A percentile compares a stretch with the other conserved stretches of the same genome.
Evolutionary conservation across 2,797 vertebrate genomes (phyloP).

Genomic region (Acrocephalus scirpaceus): DNA sequence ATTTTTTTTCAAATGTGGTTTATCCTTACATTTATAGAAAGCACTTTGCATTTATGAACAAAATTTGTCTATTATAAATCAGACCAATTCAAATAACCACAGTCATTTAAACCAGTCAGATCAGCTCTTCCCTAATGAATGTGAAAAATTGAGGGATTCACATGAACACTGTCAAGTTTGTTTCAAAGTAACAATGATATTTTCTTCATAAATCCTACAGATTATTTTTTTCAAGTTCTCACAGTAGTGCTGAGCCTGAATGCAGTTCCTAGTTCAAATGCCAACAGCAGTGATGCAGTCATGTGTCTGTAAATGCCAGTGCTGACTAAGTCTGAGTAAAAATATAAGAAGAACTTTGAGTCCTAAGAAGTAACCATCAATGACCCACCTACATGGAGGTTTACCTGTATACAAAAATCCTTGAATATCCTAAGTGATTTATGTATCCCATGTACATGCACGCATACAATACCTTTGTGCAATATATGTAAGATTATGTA

Average conservation of each 20-base stretch:
- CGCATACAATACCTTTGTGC: neutral
- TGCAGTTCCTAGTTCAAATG: neutral
- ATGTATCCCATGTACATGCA: neutral
- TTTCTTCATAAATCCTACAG: neutral
- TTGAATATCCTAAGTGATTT: neutral
- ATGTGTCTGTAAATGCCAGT: neutral
- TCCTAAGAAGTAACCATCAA: neutral
- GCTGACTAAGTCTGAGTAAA: neutral
- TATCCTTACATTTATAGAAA: neutral
- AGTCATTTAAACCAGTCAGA: neutral
- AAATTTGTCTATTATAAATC: neutral
- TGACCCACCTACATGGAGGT: neutral
- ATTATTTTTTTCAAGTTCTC: neutral
- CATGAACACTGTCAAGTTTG: neutral
- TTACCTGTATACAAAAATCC: neutral
- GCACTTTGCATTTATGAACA: neutral
- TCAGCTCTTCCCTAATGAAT: neutral
- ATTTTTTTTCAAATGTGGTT: neutral
- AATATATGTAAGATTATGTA: neutral
- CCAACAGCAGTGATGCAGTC: neutral
- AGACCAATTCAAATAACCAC: neutral
- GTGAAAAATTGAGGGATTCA: neutral
- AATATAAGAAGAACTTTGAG: neutral
- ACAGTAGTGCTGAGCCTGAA: neutral
- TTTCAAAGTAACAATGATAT: neutral